These are phyloP conservation scores for Ptilorrhoa leucosticta DNA, from an alignment of 2,113 vertebrate genomes.

Conservation along the genomic window DNA sequence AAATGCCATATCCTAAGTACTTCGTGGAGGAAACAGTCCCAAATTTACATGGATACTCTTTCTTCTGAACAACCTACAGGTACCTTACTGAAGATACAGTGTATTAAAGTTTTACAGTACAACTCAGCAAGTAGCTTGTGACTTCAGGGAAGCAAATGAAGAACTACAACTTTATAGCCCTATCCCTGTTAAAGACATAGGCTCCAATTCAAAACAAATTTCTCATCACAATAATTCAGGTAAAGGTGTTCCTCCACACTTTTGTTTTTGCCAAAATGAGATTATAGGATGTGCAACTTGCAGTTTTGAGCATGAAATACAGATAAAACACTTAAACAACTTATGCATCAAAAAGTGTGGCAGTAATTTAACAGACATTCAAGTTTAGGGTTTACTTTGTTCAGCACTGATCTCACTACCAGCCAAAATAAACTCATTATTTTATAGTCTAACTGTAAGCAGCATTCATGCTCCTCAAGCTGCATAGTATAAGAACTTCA, in stretches of 20 bases:
- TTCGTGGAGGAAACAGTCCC: background rate
- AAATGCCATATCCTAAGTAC: background rate
- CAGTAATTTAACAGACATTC: background rate
- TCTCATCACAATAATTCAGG: background rate
- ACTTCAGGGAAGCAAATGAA: background rate
- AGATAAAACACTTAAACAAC: background rate
- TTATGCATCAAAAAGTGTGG: background rate
- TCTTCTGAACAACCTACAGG: background rate
- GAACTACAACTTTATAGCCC: background rate
- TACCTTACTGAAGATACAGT: background rate
- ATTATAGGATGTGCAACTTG: background rate
- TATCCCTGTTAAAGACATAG: background rate
- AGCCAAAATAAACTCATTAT: background rate
- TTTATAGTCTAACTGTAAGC: background rate
- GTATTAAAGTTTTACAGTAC: background rate
- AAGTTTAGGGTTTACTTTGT: background rate
- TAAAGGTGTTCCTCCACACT: background rate
- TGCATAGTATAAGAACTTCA: background rate
- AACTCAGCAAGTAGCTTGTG: background rate
- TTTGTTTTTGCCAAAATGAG: background rate
- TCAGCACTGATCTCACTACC: background rate
- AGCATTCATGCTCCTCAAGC: background rate
- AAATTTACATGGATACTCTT: background rate
- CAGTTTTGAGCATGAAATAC: background rate
- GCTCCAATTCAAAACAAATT: background rate